Conservation (phyloP, 2,113 vertebrate species). For the Cygnus atratus region DNA sequence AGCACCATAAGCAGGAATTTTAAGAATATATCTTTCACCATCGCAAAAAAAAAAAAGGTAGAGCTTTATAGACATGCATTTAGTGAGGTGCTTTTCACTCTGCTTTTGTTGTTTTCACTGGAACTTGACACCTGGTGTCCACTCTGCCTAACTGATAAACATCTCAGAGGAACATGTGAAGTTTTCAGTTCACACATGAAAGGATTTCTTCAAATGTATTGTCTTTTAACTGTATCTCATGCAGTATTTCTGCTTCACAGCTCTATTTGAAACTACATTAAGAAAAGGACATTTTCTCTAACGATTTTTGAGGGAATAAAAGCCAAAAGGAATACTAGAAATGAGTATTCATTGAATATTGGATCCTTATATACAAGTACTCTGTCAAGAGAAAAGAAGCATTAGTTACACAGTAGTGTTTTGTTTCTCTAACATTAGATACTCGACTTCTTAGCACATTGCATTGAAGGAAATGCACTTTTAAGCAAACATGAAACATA, state of each 20-base stretch:
- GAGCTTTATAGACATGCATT: background rate
- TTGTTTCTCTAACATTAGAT: background rate
- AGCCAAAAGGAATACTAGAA: background rate
- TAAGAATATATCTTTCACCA: background rate
- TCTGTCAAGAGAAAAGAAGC: background rate
- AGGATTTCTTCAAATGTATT: background rate
- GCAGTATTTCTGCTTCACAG: background rate
- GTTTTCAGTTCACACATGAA: background rate
- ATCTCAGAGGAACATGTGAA: background rate
- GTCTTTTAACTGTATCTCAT: background rate
- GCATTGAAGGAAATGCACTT: background rate
- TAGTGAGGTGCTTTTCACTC: background rate
- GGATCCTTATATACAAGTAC: background rate
- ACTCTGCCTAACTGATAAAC: background rate
- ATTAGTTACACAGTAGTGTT: background rate
- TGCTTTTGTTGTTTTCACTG: background rate
- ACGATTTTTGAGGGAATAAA: background rate
- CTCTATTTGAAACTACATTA: background rate
- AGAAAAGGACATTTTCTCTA: background rate
- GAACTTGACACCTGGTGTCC: background rate
- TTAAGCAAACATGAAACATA: slow-evolving; percentile 73
- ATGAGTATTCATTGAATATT: background rate
- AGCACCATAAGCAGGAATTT: background rate
- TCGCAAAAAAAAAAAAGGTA: background rate
- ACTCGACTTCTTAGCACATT: background rate